These are phyloP conservation scores for Pelodytes ibericus DNA, from an alignment of 2,797 vertebrate genomes.

Conservation along the genomic window DNA sequence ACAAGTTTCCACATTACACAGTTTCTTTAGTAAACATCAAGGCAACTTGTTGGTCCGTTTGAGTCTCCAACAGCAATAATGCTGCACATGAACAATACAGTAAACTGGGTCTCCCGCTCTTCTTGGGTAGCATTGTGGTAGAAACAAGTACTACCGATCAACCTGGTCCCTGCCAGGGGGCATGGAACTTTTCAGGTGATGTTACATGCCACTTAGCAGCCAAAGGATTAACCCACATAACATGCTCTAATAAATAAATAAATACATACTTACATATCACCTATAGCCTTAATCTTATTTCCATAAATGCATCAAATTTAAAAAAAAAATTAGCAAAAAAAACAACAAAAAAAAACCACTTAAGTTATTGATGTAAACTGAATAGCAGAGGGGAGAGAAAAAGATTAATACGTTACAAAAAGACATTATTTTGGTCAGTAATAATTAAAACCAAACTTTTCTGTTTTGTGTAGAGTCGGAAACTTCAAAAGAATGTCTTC, in stretches of 20 bases:
- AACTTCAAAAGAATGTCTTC: no score
- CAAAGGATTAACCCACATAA: not conserved
- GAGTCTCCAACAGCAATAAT: not conserved
- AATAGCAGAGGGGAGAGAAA: slow-evolving; percentile 22
- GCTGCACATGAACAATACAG: not conserved
- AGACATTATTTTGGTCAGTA: not conserved
- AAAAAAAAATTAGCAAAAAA: no score
- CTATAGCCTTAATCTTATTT: not conserved
- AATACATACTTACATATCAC: slow-evolving; percentile 25
- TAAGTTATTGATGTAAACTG: slow-evolving; percentile 15
- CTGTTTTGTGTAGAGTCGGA: no score
- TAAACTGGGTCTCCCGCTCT: not conserved
- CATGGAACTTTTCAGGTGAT: not conserved
- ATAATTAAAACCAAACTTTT: not conserved
- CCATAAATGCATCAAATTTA: slow-evolving; percentile 8
- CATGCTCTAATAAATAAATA: slow-evolving; percentile 51
- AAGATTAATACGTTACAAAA: slow-evolving; percentile 41
- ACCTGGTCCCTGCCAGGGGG: not conserved
- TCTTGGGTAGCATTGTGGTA: not conserved
- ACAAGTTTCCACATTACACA: not conserved
- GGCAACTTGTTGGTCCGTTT: slow-evolving; percentile 15
- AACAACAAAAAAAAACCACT: not conserved
- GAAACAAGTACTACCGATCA: not conserved
- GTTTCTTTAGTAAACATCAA: slow-evolving; percentile 26
- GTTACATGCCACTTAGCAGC: not conserved